Evolutionary conservation across 2,113 vertebrate species (phyloP).

Genomic region (Sorex araneus): DNA sequence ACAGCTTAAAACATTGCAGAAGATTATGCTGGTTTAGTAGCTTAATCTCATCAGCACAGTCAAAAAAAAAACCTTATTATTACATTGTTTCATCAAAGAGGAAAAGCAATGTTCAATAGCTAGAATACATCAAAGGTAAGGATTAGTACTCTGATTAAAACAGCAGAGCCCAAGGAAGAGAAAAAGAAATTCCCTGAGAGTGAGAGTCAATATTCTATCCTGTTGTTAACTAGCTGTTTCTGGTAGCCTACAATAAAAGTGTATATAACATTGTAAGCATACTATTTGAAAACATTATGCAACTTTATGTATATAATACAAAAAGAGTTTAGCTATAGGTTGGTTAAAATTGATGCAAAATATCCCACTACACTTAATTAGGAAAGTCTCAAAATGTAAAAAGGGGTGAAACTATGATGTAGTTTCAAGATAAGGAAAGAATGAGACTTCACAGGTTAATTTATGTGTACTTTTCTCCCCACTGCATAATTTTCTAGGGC

Average conservation of each 20-base stretch:
- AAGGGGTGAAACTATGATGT: fast-evolving
- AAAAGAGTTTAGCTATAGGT: not conserved
- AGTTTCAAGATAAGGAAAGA: not conserved
- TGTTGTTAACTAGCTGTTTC: not conserved
- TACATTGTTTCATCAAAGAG: not conserved
- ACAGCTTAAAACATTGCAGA: not conserved
- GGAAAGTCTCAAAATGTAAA: not conserved
- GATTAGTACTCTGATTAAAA: not conserved
- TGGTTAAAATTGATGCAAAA: not conserved
- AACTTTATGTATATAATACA: not conserved
- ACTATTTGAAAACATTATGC: not conserved
- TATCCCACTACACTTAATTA: not conserved
- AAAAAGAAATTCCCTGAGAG: not conserved
- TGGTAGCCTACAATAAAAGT: not conserved
- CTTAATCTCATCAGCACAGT: slow-evolving; percentile 15
- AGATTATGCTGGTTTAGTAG: not conserved
- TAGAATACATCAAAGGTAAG: not conserved
- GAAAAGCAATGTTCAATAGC: not conserved
- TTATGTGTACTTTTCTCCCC: not conserved
- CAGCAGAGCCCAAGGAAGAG: not conserved
- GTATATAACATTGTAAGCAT: not conserved
- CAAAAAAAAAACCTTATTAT: not conserved
- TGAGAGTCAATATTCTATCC: not conserved
- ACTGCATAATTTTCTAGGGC: not conserved
- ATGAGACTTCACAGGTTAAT: not conserved